These are phyloP conservation scores for Microcebus ravelobensis DNA, from an alignment of 2,113 vertebrate genomes.

Conservation along the genomic window DNA sequence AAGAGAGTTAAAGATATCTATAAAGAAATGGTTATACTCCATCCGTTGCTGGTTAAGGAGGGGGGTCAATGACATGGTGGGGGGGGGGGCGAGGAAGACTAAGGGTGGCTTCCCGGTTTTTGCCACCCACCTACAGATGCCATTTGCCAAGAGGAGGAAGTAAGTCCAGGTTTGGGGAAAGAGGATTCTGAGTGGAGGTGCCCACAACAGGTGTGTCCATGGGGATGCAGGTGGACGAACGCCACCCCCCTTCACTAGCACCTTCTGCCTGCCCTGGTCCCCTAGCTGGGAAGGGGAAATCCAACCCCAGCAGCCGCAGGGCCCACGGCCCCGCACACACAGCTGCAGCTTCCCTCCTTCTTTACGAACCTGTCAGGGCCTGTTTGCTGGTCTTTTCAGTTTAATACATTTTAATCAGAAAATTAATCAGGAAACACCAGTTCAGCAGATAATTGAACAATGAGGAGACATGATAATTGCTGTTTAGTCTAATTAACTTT, in stretches of 20 bases:
- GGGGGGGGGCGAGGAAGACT: background rate
- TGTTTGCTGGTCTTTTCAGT: conserved; percentile 80
- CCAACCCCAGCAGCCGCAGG: fast-evolving
- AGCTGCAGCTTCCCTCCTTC: background rate
- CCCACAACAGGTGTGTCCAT: background rate
- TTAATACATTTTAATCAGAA: conserved; percentile 89
- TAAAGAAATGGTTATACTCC: background rate
- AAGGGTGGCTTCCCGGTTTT: background rate
- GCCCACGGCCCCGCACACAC: background rate
- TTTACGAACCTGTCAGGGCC: conserved; percentile 71
- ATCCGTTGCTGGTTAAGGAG: background rate
- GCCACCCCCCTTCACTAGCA: fast-evolving
- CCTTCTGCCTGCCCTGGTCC: background rate
- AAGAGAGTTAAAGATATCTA: background rate
- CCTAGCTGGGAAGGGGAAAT: background rate
- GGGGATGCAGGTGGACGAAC: fast-evolving
- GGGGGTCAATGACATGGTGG: fast-evolving
- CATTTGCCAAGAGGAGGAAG: background rate
- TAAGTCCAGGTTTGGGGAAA: background rate
- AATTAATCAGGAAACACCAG: conserved; percentile 90
- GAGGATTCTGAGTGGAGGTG: background rate
- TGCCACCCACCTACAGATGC: background rate
- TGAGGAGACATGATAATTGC: conserved; percentile 88
- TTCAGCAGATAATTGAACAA: conserved; percentile 90
- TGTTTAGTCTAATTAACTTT: conserved; percentile 90